These are phyloP conservation scores for Heliconius hewitsoni DNA, from an alignment of 1,140 invertebrate species.

Conservation along the genomic window DNA sequence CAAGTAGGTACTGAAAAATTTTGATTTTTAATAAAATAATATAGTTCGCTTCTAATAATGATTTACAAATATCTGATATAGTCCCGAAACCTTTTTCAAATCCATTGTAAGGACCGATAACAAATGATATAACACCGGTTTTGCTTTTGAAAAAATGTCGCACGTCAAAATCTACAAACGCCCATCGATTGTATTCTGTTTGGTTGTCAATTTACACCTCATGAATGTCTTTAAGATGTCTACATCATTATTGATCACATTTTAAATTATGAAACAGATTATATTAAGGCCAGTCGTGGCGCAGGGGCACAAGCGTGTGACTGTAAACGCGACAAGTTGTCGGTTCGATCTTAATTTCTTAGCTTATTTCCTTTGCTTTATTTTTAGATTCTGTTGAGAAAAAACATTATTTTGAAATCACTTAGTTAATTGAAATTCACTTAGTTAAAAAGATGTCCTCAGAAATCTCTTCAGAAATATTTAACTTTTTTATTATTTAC, in stretches of 20 bases:
- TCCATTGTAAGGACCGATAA: slow-evolving; percentile 10
- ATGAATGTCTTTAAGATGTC: slow-evolving; percentile 31
- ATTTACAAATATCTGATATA: neutral
- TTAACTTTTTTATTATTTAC: too few species aligned
- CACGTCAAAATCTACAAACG: slow-evolving; percentile 15
- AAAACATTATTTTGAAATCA: too few species aligned
- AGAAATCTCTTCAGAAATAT: too few species aligned
- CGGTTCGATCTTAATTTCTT: too few species aligned
- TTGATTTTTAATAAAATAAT: neutral
- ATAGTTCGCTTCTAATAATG: neutral
- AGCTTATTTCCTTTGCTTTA: too few species aligned
- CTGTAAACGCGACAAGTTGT: too few species aligned
- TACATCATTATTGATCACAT: slow-evolving; percentile 45
- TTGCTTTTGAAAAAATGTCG: slow-evolving; percentile 15
- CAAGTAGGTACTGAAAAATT: too few species aligned
- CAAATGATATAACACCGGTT: slow-evolving; percentile 10
- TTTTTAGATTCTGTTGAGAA: too few species aligned
- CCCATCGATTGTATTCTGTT: slow-evolving; percentile 35
- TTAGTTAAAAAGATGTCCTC: too few species aligned
- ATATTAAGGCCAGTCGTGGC: neutral
- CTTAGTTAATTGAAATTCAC: too few species aligned
- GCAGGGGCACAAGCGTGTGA: too few species aligned
- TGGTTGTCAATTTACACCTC: slow-evolving; percentile 51
- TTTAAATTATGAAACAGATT: slow-evolving; percentile 15
- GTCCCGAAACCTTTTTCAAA: neutral